A percentile compares a stretch with the other conserved stretches of the same genome.
Conservation (phyloP, 2,888 invertebrate species). For the Hermaeophaga mercurialis region DNA sequence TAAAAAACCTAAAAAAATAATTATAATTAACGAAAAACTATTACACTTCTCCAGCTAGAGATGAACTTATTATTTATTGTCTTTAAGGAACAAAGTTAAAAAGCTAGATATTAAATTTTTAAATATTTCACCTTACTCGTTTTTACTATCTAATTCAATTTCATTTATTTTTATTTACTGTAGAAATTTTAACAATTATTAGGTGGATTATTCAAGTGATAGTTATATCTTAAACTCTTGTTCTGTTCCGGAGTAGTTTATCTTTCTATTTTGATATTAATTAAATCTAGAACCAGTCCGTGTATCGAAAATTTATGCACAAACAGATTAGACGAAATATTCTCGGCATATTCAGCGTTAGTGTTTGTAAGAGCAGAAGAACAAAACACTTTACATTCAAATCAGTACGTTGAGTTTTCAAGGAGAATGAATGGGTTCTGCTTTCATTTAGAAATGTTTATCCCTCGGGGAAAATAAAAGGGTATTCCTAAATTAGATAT, state of each 20-base stretch:
- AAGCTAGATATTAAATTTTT: no score
- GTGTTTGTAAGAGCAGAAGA: slow-evolving; percentile 26
- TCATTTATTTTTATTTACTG: no score
- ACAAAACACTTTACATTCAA: slow-evolving; percentile 43
- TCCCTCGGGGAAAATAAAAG: slow-evolving; percentile 48
- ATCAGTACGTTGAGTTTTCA: slow-evolving; percentile 41
- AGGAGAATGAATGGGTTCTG: slow-evolving; percentile 49
- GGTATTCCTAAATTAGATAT: slow-evolving; percentile 45
- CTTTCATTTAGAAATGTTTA: slow-evolving; percentile 47
- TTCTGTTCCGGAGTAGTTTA: background rate
- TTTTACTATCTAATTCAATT: no score
- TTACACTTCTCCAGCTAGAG: no score
- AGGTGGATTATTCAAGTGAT: no score
- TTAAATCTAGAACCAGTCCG: slow-evolving; percentile 29
- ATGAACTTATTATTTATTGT: no score
- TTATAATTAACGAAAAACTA: no score
- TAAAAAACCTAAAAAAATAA: no score
- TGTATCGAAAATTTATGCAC: slow-evolving; percentile 34
- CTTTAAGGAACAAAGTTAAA: no score
- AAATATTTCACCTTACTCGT: no score
- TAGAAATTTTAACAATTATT: no score
- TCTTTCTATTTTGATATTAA: slow-evolving; percentile 28
- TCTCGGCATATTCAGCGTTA: slow-evolving; percentile 27
- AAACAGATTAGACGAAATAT: slow-evolving; percentile 34
- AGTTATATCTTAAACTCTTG: no score